Percentiles rank a stretch among this genome's conserved stretches.
Conservation (phyloP, 2,113 vertebrate genomes). For the Tiliqua scincoides region DNA sequence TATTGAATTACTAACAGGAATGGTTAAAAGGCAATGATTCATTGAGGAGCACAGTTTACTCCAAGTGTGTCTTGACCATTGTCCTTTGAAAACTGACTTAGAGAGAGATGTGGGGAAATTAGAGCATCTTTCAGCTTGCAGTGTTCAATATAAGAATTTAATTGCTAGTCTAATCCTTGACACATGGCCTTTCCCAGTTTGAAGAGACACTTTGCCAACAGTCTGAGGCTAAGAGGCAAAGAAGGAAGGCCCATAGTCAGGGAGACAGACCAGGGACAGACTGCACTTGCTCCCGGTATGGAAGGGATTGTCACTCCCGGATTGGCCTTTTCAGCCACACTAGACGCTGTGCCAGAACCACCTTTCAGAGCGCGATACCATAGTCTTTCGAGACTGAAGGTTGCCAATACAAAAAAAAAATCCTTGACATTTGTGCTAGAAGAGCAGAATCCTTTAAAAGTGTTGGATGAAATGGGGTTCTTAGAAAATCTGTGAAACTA, state of each 20-base stretch:
- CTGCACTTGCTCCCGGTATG: too few relatives aligned
- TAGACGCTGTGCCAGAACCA: too few relatives aligned
- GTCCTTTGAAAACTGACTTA: background rate
- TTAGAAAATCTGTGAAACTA: background rate
- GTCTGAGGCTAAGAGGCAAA: too few relatives aligned
- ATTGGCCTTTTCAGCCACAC: too few relatives aligned
- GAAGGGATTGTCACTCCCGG: too few relatives aligned
- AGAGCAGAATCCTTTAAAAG: background rate
- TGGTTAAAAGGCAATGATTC: background rate
- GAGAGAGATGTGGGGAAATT: accelerated
- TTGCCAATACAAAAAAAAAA: too few relatives aligned
- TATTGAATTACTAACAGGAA: background rate
- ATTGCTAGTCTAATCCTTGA: background rate
- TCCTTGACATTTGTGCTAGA: background rate
- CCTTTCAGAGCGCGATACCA: too few relatives aligned
- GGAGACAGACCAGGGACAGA: too few relatives aligned
- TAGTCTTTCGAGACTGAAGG: too few relatives aligned
- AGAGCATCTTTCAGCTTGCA: background rate
- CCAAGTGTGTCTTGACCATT: background rate
- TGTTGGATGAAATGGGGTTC: background rate
- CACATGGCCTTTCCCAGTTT: too few relatives aligned
- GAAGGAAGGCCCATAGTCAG: too few relatives aligned
- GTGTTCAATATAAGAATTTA: accelerated
- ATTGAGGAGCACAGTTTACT: background rate
- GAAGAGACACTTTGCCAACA: too few relatives aligned